Conservation (phyloP, 2,797 vertebrate species). For the Microchirus variegatus region DNA sequence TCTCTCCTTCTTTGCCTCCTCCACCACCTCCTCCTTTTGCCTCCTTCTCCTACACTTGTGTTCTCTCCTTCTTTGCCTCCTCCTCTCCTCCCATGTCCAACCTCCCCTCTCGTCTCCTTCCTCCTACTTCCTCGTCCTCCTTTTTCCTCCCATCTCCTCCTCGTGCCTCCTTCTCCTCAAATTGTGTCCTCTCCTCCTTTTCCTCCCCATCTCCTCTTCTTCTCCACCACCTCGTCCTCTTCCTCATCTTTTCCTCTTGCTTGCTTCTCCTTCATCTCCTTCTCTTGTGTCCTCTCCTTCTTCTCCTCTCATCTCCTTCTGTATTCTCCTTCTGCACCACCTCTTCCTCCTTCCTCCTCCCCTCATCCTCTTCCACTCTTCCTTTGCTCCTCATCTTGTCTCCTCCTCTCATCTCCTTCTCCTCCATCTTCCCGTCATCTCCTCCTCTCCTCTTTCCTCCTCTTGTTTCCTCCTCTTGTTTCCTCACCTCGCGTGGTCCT, state of each 20-base stretch:
- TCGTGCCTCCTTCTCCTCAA: no score
- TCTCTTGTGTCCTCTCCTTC: no score
- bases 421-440: constrained; percentile 23
- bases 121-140: no score
- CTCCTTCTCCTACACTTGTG: constrained; percentile 15
- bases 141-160: constrained; percentile 32
- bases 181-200: no score
- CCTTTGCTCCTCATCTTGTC: constrained; percentile 60
- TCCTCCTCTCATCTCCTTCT: constrained; percentile 45
- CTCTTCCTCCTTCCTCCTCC: constrained; percentile 18
- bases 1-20: constrained; percentile 5
- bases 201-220: constrained; percentile 20
- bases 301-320: no score
- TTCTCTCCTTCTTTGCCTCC: constrained; percentile 10
- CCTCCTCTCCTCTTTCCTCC: no score
- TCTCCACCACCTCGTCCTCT: constrained; percentile 19
- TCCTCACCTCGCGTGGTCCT: no score
- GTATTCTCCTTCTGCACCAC: no score
- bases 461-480: no score
- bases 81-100: constrained; percentile 15
- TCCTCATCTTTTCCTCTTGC: no score
- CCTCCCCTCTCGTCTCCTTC: constrained; percentile 61
- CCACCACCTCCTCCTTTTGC: background rate
- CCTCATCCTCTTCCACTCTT: constrained; percentile 32
- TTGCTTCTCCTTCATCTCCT: no score